Conservation (phyloP, 2,888 invertebrate species). For the Onthophagus sagittarius region DNA sequence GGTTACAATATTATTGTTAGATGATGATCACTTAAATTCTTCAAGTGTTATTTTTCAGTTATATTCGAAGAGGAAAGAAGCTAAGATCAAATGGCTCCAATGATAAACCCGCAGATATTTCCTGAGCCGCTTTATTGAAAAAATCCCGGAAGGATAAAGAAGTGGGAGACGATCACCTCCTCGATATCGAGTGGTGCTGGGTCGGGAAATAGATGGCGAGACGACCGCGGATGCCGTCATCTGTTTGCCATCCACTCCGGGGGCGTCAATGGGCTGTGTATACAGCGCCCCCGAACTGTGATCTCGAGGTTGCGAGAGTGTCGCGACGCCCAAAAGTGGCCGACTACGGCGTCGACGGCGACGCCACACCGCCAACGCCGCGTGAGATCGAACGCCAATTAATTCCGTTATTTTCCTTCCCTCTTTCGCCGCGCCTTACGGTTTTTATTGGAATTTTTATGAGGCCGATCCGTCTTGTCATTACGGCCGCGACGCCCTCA, state of each 20-base stretch:
- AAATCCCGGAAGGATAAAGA: background rate
- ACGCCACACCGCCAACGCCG: background rate
- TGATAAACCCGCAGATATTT: background rate
- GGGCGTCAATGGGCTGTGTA: background rate
- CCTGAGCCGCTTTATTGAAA: background rate
- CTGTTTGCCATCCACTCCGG: background rate
- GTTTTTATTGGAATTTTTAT: background rate
- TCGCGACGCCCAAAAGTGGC: background rate
- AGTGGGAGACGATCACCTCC: background rate
- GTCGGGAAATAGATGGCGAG: background rate
- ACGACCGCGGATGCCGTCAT: background rate
- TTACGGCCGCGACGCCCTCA: background rate
- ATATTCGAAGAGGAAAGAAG: background rate
- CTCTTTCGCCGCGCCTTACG: background rate
- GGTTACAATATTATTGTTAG: background rate
- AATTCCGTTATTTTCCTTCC: background rate
- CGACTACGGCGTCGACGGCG: background rate
- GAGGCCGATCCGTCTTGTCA: background rate
- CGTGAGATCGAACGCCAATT: background rate
- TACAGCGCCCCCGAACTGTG: background rate
- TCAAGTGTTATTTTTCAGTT: background rate
- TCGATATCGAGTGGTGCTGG: background rate
- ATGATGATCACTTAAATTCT: background rate
- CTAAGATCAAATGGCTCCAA: background rate
- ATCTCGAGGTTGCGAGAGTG: background rate